Conservation (phyloP, 2,888 invertebrate genomes). For the Deroplatys truncata region DNA sequence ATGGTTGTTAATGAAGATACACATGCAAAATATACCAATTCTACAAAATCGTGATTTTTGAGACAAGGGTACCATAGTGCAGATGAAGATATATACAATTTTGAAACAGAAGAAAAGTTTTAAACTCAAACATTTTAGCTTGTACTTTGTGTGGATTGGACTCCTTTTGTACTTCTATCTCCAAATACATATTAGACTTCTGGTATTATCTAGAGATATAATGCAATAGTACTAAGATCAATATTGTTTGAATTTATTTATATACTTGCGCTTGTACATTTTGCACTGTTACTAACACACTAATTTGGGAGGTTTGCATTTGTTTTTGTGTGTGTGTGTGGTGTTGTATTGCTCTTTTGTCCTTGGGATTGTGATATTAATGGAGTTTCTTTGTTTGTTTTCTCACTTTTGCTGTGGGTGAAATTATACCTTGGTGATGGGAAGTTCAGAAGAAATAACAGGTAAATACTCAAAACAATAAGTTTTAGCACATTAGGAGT, state of each 20-base stretch:
- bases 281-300: neutral
- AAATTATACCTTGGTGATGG: constrained; percentile 27
- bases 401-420: constrained; percentile 12
- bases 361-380: constrained; percentile 18
- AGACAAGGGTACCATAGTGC: no score
- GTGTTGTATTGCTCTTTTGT: neutral
- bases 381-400: constrained; percentile 24
- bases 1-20: no score
- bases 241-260: neutral
- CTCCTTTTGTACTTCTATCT: no score
- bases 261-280: neutral
- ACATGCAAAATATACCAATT: no score
- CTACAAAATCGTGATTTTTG: no score
- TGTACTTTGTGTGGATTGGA: no score
- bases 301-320: neutral
- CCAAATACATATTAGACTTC: no score
- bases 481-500: neutral
- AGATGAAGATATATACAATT: no score
- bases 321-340: neutral
- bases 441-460: constrained; percentile 33
- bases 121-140: no score
- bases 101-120: no score
- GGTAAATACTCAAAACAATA: constrained; percentile 28
- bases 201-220: no score
- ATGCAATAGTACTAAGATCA: no score